phyloP scores from a whole-genome alignment of 2,797 vertebrate species.

The Oreonectes daqikongensis region DNA sequence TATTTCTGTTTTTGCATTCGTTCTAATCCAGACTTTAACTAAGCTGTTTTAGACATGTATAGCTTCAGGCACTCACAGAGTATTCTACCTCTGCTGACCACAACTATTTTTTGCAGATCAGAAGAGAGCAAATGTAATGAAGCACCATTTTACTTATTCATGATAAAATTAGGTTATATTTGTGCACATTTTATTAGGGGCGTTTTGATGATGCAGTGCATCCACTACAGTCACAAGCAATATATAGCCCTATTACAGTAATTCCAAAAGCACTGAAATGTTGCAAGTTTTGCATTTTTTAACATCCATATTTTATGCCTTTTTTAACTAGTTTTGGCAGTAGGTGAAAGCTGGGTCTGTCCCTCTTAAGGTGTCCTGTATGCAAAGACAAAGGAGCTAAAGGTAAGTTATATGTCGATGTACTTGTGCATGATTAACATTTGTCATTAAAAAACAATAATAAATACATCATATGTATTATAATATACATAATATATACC shows the following conservation, averaged over 20 bases:
- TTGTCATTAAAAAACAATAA: too few species aligned
- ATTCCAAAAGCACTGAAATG: not conserved
- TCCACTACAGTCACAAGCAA: not conserved
- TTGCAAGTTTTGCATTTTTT: not conserved
- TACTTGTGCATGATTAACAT: too few species aligned
- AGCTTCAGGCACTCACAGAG: conserved; percentile 7
- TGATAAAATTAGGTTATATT: not conserved
- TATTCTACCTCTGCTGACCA: conserved; percentile 14
- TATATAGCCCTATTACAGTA: conserved; percentile 4
- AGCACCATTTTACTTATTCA: conserved; percentile 33
- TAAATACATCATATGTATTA: too few species aligned
- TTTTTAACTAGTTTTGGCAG: not conserved
- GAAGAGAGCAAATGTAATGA: not conserved
- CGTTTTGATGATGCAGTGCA: not conserved
- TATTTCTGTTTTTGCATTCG: conserved; percentile 9
- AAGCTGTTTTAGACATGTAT: conserved; percentile 9
- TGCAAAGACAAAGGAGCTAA: too few species aligned
- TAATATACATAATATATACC: too few species aligned
- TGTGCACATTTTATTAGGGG: not conserved
- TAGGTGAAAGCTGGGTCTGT: not conserved
- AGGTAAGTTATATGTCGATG: too few species aligned
- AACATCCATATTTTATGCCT: not conserved
- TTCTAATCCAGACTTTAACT: not conserved
- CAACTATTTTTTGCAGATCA: conserved; percentile 22
- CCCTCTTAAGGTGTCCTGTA: not conserved